Base-by-base conservation (phyloP, 2,113 vertebrate genomes). In the Cyanoliseus patagonus region DNA sequence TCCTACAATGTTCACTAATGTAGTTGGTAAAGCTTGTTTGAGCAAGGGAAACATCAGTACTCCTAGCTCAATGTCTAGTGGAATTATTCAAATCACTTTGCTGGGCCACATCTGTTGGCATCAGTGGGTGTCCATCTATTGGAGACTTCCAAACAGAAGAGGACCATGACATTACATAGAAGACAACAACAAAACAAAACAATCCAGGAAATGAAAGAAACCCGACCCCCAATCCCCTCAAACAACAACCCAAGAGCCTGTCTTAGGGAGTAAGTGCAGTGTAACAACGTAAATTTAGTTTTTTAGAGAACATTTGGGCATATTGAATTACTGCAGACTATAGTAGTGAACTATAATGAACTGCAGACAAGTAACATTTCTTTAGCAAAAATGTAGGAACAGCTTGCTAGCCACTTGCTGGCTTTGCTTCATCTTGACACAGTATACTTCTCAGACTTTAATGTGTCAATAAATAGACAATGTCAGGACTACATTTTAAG, bases 151-250 rank as follows among this genome's bases (percentile, higher is more conserved):
- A 92, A 77, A 66, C 28, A 47, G 67, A 30, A 70, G 20, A 79
- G 13, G n/a, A 44, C 47, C 15, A 13, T 62, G 57, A 52, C 41
- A 37, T 53, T 63, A n/a, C 23, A 79, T 11, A 75, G 41, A 63
- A 67, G 64, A 12, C 25, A 84, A 84, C 31, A 83, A 55, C n/a
- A 44, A 64, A 70, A 47, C 6, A 68, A 75, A 74, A 51, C 44
- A 23, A 35, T 23, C 10, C 9, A 69, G 30, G 31, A 83, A 84
- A 81, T 35, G 18, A 10, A 66, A 46, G 44, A 66, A 33, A 5
- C 31, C n/a, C 8, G 11, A 24, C 2, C 22, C 16, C 6, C 9
- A 8, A 1, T 2, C 3, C 11, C 19, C 23, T 16, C 30, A 24
- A 61, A 30, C n/a, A 74, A 15, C 12, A 67, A 33, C 16, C 39